These are phyloP conservation scores for Oreochromis tanganicae DNA, from an alignment of 2,113 vertebrate species.

Conservation along the genomic window DNA sequence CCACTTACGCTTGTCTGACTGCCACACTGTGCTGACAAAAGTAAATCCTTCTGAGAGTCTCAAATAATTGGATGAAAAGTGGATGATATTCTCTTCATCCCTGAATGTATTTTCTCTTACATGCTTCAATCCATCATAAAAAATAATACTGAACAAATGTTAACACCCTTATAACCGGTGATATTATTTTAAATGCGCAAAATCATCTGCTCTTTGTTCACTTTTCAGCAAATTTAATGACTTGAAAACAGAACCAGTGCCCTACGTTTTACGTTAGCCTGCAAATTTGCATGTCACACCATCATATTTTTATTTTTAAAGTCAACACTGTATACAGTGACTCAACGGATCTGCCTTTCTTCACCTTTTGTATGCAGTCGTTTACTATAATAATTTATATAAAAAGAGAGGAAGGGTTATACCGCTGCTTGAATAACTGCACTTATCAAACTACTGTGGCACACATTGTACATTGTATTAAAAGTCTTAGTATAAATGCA, in stretches of 20 bases:
- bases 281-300: not conserved
- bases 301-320: not conserved
- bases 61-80: slow-evolving; percentile 15
- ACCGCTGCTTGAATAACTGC: not conserved
- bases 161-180: not conserved
- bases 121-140: not conserved
- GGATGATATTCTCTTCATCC: not conserved
- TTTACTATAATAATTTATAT: not conserved
- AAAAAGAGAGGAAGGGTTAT: not conserved
- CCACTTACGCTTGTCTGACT: not conserved
- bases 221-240: not conserved
- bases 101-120: slow-evolving; percentile 9
- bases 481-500: not conserved
- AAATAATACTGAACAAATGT: not conserved
- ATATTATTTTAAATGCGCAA: not conserved
- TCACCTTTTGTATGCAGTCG: not conserved
- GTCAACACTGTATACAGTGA: not conserved
- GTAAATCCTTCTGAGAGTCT: not conserved
- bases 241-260: not conserved
- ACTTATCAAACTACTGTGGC: not conserved
- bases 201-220: not conserved
- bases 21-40: not conserved
- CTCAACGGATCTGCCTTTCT: not conserved
- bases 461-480: not conserved
- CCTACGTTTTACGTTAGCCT: not conserved